These are phyloP conservation scores for Rhinoraja longicauda DNA, from an alignment of 2,797 vertebrate genomes.

Conservation along the genomic window DNA sequence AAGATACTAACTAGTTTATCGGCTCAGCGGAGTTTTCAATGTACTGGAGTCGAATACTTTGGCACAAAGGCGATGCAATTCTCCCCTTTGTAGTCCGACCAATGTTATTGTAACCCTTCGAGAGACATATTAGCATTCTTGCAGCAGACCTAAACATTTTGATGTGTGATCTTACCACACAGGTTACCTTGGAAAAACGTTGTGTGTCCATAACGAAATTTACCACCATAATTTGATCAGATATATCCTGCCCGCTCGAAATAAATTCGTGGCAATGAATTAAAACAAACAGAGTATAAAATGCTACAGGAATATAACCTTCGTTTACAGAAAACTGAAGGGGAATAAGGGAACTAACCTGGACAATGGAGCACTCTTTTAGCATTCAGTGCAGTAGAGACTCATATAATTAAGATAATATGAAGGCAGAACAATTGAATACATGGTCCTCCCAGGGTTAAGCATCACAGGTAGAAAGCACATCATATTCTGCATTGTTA, in stretches of 20 bases:
- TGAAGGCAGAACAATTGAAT: neutral
- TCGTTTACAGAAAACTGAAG: neutral
- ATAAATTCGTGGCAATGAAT: neutral
- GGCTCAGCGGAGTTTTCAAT: slow-evolving; percentile 47
- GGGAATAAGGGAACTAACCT: neutral
- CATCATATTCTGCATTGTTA: slow-evolving; percentile 34
- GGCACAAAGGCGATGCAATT: slow-evolving; percentile 2
- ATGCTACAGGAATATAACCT: neutral
- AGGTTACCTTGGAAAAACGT: neutral
- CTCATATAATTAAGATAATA: neutral
- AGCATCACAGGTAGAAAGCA: slow-evolving; percentile 34
- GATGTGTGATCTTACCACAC: neutral
- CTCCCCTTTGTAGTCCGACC: slow-evolving; percentile 27
- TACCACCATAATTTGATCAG: neutral
- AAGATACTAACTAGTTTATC: slow-evolving; percentile 60
- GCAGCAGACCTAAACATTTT: neutral
- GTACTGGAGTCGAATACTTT: slow-evolving; percentile 43
- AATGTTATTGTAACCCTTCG: slow-evolving; percentile 28
- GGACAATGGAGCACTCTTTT: neutral
- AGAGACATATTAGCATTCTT: neutral
- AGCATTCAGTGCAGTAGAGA: slow-evolving; percentile 11
- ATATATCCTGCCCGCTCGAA: neutral
- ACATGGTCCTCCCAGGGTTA: slow-evolving; percentile 16
- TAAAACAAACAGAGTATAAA: neutral
- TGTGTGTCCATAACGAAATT: neutral